Conservation (phyloP, 2,888 invertebrate genomes). For the Tinea pellionella region DNA sequence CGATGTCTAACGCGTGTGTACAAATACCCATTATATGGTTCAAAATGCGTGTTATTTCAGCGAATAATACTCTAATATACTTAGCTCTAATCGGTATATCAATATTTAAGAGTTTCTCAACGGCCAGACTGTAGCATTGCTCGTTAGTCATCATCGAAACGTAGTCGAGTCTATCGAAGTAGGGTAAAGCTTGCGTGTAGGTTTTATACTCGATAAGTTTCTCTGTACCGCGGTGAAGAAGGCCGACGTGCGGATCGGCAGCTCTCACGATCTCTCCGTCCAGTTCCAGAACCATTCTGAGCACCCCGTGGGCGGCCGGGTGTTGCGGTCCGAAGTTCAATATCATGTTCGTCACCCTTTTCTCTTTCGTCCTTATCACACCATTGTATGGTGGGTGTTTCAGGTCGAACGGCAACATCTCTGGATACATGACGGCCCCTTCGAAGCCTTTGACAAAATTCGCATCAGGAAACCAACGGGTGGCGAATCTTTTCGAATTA, state of each 20-base stretch:
- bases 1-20: conserved; percentile 82
- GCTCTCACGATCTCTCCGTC: conserved; percentile 85
- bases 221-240: conserved; percentile 89
- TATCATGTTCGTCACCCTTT: conserved; percentile 72
- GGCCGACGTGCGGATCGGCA: conserved; percentile 88
- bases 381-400: conserved; percentile 36
- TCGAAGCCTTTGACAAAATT: conserved; percentile 67
- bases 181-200: conserved; percentile 85
- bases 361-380: conserved; percentile 58
- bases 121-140: conserved; percentile 79
- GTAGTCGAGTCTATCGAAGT: conserved; percentile 89
- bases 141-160: conserved; percentile 88
- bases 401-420: conserved; percentile 30
- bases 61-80: conserved; percentile 81
- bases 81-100: conserved; percentile 82
- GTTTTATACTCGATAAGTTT: conserved; percentile 92
- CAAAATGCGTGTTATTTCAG: conserved; percentile 80
- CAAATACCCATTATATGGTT: conserved; percentile 85
- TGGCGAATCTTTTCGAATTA: not conserved
- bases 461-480: conserved; percentile 74
- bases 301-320: conserved; percentile 91
- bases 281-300: conserved; percentile 81
- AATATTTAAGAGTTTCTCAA: conserved; percentile 85
- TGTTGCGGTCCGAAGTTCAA: conserved; percentile 92
- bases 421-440: conserved; percentile 69